phyloP scores from a whole-genome alignment of 2,797 vertebrate species.

The Tenualosa ilisha region DNA sequence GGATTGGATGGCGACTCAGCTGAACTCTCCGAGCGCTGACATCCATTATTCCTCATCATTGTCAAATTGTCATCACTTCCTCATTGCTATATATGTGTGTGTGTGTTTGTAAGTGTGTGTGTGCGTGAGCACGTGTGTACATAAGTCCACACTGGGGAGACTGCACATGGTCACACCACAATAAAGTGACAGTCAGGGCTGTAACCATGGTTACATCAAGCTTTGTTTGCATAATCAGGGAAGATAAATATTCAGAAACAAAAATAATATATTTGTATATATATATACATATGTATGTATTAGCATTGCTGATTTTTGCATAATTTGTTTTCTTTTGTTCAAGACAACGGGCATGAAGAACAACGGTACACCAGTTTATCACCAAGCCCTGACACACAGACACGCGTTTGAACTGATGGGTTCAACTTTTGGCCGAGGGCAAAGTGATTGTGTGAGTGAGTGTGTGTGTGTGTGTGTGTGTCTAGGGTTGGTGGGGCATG shows the following conservation, averaged over 20 bases:
- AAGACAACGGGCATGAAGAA: background rate
- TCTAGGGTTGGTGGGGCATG: background rate
- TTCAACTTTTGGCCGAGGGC: background rate
- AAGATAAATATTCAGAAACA: slow-evolving; percentile 72
- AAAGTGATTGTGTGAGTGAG: background rate
- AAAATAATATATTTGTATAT: slow-evolving; percentile 60
- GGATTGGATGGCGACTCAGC: slow-evolving; percentile 4
- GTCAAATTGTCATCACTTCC: slow-evolving; percentile 74
- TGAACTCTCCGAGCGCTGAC: slow-evolving; percentile 50
- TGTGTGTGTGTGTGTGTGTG: background rate
- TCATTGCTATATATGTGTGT: slow-evolving; percentile 57
- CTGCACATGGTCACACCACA: slow-evolving; percentile 76
- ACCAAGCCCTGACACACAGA: background rate
- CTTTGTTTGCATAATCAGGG: slow-evolving; percentile 77
- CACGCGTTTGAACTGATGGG: background rate
- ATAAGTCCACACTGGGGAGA: slow-evolving; percentile 4
- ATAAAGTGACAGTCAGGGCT: slow-evolving; percentile 80
- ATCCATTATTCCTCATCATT: slow-evolving; percentile 75
- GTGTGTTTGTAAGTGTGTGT: slow-evolving; percentile 46
- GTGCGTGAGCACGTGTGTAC: background rate
- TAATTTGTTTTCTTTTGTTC: background rate
- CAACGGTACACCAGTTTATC: background rate
- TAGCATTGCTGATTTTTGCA: slow-evolving; percentile 18
- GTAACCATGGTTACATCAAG: slow-evolving; percentile 74
- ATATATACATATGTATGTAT: slow-evolving; percentile 15